Percentiles rank a stretch among this genome's conserved stretches.
These are phyloP conservation scores for Lordiphosa collinella DNA, from an alignment of 1,140 invertebrate genomes.

Conservation along the genomic window DNA sequence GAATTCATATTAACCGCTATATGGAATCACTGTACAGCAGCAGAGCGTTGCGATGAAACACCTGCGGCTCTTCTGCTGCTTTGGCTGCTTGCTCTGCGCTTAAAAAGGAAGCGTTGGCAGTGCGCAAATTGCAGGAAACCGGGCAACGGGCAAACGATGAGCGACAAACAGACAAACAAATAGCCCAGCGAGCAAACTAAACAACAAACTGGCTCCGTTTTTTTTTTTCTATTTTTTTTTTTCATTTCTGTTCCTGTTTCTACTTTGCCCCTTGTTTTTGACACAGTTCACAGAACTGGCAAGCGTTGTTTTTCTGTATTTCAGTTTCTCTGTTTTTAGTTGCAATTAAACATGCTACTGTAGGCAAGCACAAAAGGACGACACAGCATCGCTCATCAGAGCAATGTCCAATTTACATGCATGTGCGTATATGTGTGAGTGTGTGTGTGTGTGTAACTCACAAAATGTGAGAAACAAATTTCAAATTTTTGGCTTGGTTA, in stretches of 20 bases:
- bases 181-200: constrained; percentile 46
- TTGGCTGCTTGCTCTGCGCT: constrained; percentile 14
- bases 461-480: background rate
- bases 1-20: no score
- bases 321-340: constrained; percentile 42
- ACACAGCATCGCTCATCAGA: constrained; percentile 61
- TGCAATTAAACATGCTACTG: constrained; percentile 73
- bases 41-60: constrained; percentile 6
- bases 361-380: constrained; percentile 27
- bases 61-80: constrained; percentile 28
- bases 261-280: constrained; percentile 46
- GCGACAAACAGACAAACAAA: constrained; percentile 33
- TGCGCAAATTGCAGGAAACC: constrained; percentile 68
- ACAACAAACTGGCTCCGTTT: constrained; percentile 49
- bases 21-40: constrained; percentile 2
- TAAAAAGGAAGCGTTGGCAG: constrained; percentile 48
- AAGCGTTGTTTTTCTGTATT: constrained; percentile 37
- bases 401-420: constrained; percentile 60
- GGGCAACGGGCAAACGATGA: constrained; percentile 29
- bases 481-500: background rate
- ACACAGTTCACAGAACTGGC: constrained; percentile 66
- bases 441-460: constrained; percentile 10
- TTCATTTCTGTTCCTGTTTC: constrained; percentile 16
- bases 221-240: constrained; percentile 24
- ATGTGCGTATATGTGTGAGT: constrained; percentile 5